These are phyloP conservation scores for Brachynemurus nebulosus DNA, from an alignment of 2,888 invertebrate genomes.

Conservation along the genomic window DNA sequence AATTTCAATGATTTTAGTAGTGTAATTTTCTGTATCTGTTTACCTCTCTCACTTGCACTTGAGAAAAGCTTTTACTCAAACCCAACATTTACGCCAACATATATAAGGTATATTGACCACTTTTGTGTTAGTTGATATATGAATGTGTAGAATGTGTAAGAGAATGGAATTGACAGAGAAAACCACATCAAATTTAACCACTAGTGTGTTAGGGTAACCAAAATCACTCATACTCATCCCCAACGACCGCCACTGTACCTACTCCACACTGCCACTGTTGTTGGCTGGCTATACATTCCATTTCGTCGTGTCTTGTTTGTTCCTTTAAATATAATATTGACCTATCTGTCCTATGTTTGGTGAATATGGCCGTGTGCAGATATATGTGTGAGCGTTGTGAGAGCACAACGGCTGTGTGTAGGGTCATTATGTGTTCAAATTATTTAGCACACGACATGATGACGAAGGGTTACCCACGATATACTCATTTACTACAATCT, in stretches of 20 bases:
- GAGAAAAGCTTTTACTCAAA: conserved; percentile 1
- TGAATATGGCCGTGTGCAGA: too few species aligned
- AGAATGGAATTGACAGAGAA: conserved; percentile 1
- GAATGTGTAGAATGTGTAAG: background rate
- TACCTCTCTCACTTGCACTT: too few species aligned
- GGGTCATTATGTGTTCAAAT: conserved; percentile 1
- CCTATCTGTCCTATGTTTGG: too few species aligned
- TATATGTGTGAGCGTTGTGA: background rate
- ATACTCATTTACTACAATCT: too few species aligned
- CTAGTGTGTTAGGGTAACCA: background rate
- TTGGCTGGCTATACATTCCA: too few species aligned
- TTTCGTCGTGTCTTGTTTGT: too few species aligned
- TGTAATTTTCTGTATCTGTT: too few species aligned
- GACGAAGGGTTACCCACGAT: too few species aligned
- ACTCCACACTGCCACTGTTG: too few species aligned
- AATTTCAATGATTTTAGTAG: too few species aligned
- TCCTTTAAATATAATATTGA: conserved; percentile 1
- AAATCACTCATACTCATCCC: too few species aligned
- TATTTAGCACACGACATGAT: conserved; percentile 1
- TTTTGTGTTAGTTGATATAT: background rate
- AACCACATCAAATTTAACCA: conserved; percentile 1
- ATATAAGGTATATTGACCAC: background rate
- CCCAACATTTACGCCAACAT: background rate
- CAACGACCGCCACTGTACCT: too few species aligned
- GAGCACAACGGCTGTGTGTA: background rate